Evolutionary conservation across 2,888 invertebrate species (phyloP).

Genomic region (Tubulanus polymorphus): DNA sequence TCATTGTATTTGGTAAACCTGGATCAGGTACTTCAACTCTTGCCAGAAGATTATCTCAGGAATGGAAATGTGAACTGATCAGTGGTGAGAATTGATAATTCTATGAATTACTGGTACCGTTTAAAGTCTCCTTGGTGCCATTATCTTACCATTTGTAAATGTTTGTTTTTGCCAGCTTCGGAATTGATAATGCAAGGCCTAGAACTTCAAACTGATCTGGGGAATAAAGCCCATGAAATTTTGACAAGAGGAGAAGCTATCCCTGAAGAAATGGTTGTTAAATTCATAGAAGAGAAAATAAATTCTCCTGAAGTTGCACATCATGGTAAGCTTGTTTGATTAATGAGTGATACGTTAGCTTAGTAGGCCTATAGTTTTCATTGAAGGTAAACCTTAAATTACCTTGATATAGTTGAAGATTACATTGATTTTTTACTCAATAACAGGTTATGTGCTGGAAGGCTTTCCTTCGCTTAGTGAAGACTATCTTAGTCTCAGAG

Average conservation of each 20-base stretch:
- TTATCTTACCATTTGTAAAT: neutral
- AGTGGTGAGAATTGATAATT: slow-evolving; percentile 39
- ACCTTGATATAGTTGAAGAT: neutral
- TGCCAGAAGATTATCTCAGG: slow-evolving; percentile 43
- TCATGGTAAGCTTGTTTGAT: slow-evolving; percentile 37
- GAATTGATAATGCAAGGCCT: slow-evolving; percentile 45
- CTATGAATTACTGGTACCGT: too few species aligned
- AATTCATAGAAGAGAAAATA: slow-evolving; percentile 49
- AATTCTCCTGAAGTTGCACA: slow-evolving; percentile 52
- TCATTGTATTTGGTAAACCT: slow-evolving; percentile 52
- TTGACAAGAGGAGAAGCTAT: slow-evolving; percentile 47
- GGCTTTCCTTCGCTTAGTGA: slow-evolving; percentile 49
- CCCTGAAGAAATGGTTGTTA: slow-evolving; percentile 46
- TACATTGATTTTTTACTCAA: neutral
- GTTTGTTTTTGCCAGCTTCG: slow-evolving; percentile 33
- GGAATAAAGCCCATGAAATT: slow-evolving; percentile 41
- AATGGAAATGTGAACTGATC: slow-evolving; percentile 51
- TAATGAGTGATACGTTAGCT: too few species aligned
- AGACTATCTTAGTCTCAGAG: slow-evolving; percentile 40
- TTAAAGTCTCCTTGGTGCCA: slow-evolving; percentile 2
- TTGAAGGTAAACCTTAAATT: too few species aligned
- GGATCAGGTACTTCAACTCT: slow-evolving; percentile 50
- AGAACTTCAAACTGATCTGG: slow-evolving; percentile 47
- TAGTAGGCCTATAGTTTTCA: too few species aligned
- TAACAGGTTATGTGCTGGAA: slow-evolving; percentile 50